Conservation (phyloP, 2,888 invertebrate species). For the Drosophila paucipuncta region DNA sequence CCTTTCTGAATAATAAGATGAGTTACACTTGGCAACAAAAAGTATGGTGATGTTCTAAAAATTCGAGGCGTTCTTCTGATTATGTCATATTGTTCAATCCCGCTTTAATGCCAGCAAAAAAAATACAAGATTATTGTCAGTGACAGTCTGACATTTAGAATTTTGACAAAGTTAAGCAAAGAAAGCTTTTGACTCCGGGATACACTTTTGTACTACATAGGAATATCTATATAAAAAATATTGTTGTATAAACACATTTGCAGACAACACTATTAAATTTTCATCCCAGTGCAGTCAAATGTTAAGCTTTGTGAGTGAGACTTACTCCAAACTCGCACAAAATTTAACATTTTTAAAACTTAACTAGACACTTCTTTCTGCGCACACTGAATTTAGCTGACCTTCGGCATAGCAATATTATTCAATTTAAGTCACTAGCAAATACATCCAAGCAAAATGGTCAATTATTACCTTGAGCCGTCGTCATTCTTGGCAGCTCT, state of each 20-base stretch:
- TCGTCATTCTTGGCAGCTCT: slow-evolving; percentile 36
- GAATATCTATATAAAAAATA: neutral
- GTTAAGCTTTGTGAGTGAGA: neutral
- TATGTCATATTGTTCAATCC: neutral
- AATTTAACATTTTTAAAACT: neutral
- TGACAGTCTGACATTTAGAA: neutral
- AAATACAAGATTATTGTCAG: neutral
- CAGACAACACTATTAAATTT: neutral
- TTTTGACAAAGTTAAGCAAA: neutral
- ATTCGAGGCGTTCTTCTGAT: neutral
- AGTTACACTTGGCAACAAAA: neutral
- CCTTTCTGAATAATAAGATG: neutral
- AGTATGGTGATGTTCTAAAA: neutral
- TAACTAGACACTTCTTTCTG: neutral
- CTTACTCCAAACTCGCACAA: neutral
- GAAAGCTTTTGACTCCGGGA: accelerated
- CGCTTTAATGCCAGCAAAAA: neutral
- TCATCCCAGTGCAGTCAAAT: neutral
- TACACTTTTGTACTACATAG: neutral
- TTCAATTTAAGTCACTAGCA: slow-evolving; percentile 17
- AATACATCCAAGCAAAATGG: slow-evolving; percentile 19
- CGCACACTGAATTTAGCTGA: slow-evolving; percentile 22
- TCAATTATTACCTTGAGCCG: slow-evolving; percentile 69
- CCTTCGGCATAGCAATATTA: slow-evolving; percentile 40
- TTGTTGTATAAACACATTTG: neutral